These are phyloP conservation scores for Mormyrus iriodes DNA, from an alignment of 2,113 vertebrate species.

Conservation along the genomic window DNA sequence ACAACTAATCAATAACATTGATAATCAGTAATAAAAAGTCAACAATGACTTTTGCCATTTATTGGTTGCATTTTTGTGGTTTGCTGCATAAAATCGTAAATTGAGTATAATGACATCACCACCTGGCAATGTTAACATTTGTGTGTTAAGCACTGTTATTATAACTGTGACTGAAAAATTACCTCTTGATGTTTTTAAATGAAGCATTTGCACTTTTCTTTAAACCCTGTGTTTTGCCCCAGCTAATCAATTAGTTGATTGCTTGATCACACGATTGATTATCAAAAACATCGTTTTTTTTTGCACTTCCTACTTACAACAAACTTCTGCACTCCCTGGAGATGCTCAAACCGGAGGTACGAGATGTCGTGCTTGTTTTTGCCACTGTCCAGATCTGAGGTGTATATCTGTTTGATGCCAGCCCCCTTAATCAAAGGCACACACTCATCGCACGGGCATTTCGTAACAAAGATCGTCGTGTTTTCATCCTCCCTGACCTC, in stretches of 20 bases:
- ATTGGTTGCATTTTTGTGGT: too few species aligned
- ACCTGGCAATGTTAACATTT: too few species aligned
- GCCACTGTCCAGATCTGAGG: conserved; percentile 78
- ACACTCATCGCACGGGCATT: conserved; percentile 92
- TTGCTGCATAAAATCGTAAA: too few species aligned
- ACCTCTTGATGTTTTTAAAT: too few species aligned
- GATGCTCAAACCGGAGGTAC: conserved; percentile 76
- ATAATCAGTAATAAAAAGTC: background rate
- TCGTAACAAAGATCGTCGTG: conserved; percentile 89
- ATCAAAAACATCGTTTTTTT: background rate
- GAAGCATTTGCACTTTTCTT: too few species aligned
- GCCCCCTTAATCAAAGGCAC: conserved; percentile 85
- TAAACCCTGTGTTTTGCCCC: background rate
- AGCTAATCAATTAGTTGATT: background rate
- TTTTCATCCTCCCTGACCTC: conserved; percentile 76
- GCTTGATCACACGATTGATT: background rate
- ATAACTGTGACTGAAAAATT: too few species aligned
- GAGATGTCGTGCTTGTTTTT: conserved; percentile 91
- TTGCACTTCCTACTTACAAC: conserved; percentile 65
- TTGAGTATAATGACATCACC: too few species aligned
- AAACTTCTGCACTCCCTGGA: conserved; percentile 75
- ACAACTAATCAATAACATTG: background rate
- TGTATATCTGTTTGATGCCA: conserved; percentile 87
- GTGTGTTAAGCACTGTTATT: too few species aligned
- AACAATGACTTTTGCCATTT: too few species aligned